These are phyloP conservation scores for Phocides pigmalion DNA, from an alignment of 1,140 invertebrate species.

Conservation along the genomic window DNA sequence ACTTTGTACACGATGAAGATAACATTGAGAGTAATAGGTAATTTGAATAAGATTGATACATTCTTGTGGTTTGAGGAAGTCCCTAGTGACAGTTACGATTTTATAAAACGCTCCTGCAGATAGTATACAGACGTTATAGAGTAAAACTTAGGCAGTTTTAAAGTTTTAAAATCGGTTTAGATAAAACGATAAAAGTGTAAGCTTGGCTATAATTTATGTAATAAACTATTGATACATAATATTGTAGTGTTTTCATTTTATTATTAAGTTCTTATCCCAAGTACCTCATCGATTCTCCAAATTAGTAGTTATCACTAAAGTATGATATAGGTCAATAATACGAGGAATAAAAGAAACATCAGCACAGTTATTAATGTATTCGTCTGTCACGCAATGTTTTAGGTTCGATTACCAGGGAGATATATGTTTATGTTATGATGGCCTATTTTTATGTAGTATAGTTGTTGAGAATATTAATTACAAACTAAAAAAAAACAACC, in stretches of 20 bases:
- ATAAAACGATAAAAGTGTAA: constrained; percentile 75
- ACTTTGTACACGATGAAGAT: constrained; percentile 1
- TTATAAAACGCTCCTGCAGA: constrained; percentile 45
- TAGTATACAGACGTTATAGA: constrained; percentile 63
- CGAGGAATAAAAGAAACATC: too few relatives aligned
- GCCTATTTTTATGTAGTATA: too few relatives aligned
- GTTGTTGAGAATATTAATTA: too few relatives aligned
- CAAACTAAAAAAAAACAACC: too few relatives aligned
- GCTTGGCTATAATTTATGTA: constrained; percentile 83
- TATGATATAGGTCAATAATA: too few relatives aligned
- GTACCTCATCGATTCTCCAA: too few relatives aligned
- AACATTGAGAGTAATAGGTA: background rate
- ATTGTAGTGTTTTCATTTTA: constrained; percentile 41
- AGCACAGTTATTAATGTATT: too few relatives aligned
- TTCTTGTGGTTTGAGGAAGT: constrained; percentile 12
- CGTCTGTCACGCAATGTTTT: too few relatives aligned
- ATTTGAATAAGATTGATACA: constrained; percentile 23
- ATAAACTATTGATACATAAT: constrained; percentile 81
- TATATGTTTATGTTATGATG: too few relatives aligned
- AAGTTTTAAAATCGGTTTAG: constrained; percentile 73
- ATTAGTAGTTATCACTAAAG: too few relatives aligned
- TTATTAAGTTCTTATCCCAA: constrained; percentile 18
- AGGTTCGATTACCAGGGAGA: too few relatives aligned
- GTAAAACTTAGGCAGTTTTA: constrained; percentile 73
- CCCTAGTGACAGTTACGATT: constrained; percentile 28